Conservation (phyloP, 2,797 vertebrate species). For the Melanogrammus aeglefinus region DNA sequence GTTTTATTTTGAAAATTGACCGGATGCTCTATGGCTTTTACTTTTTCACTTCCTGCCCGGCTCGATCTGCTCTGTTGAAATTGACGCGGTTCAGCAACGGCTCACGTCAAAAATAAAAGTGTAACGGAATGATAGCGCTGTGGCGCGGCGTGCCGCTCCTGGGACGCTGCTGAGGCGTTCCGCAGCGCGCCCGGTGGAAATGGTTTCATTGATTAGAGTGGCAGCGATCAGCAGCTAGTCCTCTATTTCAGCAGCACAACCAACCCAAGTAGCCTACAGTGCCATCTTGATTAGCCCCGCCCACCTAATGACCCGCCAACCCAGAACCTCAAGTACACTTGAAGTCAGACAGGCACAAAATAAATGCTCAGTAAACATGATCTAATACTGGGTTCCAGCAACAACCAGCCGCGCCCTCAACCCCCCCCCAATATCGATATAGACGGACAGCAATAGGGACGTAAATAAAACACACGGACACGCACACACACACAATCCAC, state of each 20-base stretch:
- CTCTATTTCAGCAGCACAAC: background rate
- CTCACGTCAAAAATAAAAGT: no score
- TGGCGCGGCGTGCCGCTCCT: no score
- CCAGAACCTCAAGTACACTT: background rate
- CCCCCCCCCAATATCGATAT: background rate
- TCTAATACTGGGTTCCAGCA: background rate
- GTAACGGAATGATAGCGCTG: no score
- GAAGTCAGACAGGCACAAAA: background rate
- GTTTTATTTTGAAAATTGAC: no score
- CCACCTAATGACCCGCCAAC: background rate
- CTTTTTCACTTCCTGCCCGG: no score
- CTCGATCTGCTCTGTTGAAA: no score
- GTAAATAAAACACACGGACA: slow-evolving; percentile 1
- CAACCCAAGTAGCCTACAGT: background rate
- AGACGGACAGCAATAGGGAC: background rate
- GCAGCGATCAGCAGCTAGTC: no score
- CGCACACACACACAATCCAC: background rate
- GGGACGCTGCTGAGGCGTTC: no score
- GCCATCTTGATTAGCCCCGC: background rate
- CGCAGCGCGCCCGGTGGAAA: no score
- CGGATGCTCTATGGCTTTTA: no score
- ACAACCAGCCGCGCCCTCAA: background rate
- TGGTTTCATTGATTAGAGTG: no score
- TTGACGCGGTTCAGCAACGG: no score
- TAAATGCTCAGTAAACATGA: background rate